These are phyloP conservation scores for Pteropus rufus DNA, from an alignment of 2,797 vertebrate genomes.

Conservation along the genomic window DNA sequence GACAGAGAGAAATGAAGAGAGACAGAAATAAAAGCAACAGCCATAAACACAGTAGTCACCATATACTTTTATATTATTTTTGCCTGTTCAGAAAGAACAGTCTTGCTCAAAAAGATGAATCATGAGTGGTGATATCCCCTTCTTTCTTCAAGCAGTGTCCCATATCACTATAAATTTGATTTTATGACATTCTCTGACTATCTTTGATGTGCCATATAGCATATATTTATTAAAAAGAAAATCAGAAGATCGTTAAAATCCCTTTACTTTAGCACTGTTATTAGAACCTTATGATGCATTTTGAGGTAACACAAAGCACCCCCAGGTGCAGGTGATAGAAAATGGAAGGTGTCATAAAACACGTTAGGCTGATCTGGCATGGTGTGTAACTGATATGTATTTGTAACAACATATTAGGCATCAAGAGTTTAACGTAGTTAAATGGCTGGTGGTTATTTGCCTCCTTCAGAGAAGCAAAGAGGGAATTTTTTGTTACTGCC, in stretches of 20 bases:
- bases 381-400: neutral
- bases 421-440: neutral
- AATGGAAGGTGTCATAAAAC: neutral
- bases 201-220: neutral
- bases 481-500: neutral
- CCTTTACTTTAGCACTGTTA: neutral
- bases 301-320: neutral
- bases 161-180: neutral
- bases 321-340: neutral
- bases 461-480: conserved; percentile 1
- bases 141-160: neutral
- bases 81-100: neutral
- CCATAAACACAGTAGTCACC: neutral
- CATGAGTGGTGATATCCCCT: neutral
- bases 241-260: neutral
- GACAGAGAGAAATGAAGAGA: neutral
- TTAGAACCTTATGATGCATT: neutral
- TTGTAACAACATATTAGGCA: neutral
- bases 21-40: neutral
- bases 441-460: neutral
- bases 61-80: neutral
- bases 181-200: neutral
- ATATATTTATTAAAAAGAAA: neutral
- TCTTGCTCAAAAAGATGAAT: neutral
- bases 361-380: neutral